These are phyloP conservation scores for Eulacestoma nigropectus DNA, from an alignment of 2,113 vertebrate genomes.

Conservation along the genomic window DNA sequence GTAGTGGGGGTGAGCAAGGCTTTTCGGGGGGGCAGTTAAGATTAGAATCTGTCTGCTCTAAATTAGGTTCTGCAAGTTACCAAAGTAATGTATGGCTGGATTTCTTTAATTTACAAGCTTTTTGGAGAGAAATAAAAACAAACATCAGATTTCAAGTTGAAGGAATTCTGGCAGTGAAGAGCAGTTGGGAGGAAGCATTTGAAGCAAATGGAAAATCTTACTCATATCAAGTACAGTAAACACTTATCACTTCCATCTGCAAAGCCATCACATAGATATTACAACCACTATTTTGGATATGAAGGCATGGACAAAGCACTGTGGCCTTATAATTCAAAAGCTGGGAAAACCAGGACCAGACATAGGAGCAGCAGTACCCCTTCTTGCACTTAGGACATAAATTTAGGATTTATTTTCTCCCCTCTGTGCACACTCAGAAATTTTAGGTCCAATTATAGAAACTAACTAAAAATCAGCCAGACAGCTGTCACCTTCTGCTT, in stretches of 20 bases:
- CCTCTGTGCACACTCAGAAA: neutral
- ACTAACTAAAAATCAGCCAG: neutral
- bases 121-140: neutral
- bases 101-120: neutral
- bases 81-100: neutral
- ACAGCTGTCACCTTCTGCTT: neutral
- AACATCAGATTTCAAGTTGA: neutral
- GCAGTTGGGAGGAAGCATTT: neutral
- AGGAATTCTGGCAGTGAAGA: neutral
- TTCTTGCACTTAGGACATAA: neutral
- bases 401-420: neutral
- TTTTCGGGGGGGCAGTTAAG: neutral
- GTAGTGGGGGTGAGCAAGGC: neutral
- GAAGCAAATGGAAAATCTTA: neutral
- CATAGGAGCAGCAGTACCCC: neutral
- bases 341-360: neutral
- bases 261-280: neutral
- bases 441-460: neutral
- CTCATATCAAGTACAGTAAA: neutral
- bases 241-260: neutral
- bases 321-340: neutral
- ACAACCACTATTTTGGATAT: neutral
- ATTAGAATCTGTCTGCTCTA: neutral
- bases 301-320: neutral
- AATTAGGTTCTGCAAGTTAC: neutral